These are phyloP conservation scores for Salticus scenicus DNA, from an alignment of 2,888 invertebrate genomes.

Conservation along the genomic window DNA sequence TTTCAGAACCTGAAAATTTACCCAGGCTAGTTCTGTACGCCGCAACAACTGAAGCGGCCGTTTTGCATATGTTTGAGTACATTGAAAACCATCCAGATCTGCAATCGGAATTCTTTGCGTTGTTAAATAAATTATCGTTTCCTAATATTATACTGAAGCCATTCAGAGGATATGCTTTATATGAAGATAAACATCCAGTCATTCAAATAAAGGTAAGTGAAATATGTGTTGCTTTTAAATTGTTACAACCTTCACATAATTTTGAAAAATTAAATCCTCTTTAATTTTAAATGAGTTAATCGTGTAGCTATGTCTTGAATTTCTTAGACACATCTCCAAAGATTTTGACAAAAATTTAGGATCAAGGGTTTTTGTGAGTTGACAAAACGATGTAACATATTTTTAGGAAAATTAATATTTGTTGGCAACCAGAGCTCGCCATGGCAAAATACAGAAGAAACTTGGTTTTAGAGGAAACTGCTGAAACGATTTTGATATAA, in stretches of 20 bases:
- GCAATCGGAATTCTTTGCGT: conserved; percentile 36
- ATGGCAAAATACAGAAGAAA: too few species aligned
- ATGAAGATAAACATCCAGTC: not conserved
- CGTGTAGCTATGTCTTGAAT: not conserved
- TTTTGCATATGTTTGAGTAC: conserved; percentile 26
- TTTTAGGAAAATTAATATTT: too few species aligned
- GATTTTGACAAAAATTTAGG: too few species aligned
- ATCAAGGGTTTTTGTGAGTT: too few species aligned
- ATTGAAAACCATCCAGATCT: conserved; percentile 15
- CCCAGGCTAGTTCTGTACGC: conserved; percentile 38
- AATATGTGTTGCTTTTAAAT: too few species aligned
- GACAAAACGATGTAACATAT: too few species aligned
- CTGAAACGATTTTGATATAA: too few species aligned
- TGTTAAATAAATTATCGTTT: conserved; percentile 41
- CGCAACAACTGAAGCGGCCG: conserved; percentile 36
- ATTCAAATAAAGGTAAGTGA: conserved; percentile 28
- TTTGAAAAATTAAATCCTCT: not conserved
- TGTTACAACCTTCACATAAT: not conserved
- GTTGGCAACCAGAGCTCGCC: too few species aligned
- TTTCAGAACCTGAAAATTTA: not conserved
- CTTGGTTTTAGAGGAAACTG: too few species aligned
- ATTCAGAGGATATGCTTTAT: conserved; percentile 52
- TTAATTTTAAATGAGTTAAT: too few species aligned
- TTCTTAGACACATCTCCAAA: not conserved
- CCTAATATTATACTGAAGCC: conserved; percentile 22